Base-by-base conservation (phyloP, 2,888 invertebrate species). In the Ptychoptera albimana region DNA sequence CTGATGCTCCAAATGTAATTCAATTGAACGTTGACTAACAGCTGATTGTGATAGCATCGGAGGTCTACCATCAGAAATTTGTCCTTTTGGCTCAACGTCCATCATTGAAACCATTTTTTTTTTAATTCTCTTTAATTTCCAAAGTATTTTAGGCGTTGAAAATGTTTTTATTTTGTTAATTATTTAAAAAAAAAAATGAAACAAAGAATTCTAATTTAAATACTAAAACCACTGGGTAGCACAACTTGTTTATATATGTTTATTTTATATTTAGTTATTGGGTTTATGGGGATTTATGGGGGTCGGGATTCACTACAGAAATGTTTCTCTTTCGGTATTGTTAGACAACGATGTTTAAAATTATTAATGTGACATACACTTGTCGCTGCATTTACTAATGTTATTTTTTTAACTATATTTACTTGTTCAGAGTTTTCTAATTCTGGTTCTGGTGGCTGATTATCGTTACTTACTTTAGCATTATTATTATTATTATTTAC, bases 1-100 rank as follows among this genome's bases (percentile, higher is more conserved):
- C 39, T 45, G 47, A 35, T 34, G 47, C 45, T 23, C 23, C 23
- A 23, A 70, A 57, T 69, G 63, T 39, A 74, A 66, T 52, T 75
- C 75, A 41, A 75, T 71, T 37, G 74, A 74, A 49, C 74, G 71
- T 54, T 75, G 75, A 50, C 75, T 75, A 40, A 75, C 68, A 23
- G 75, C 75, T 23, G 23, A 23, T 23, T 23, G 23, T 32, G 32
- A 32, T 32, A 32, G 11, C 32, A 32, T n/a, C 32, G n/a, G 9
- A 7, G n/a, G 9, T 32, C n/a, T 32, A n/a, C n/a, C 9, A 32
- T 32, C 46, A 44, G 23, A 30, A n/a, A 36, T 42, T 36, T 42
- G 37, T 34, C 38, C 30, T 35, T 40, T 29, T 11, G 45, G 36
- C 13, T 44, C 46, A 31, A 39, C 29, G 11, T 46, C 43, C 46